These are phyloP conservation scores for Drosophila phalerata DNA, from an alignment of 2,888 invertebrate species.

Conservation along the genomic window DNA sequence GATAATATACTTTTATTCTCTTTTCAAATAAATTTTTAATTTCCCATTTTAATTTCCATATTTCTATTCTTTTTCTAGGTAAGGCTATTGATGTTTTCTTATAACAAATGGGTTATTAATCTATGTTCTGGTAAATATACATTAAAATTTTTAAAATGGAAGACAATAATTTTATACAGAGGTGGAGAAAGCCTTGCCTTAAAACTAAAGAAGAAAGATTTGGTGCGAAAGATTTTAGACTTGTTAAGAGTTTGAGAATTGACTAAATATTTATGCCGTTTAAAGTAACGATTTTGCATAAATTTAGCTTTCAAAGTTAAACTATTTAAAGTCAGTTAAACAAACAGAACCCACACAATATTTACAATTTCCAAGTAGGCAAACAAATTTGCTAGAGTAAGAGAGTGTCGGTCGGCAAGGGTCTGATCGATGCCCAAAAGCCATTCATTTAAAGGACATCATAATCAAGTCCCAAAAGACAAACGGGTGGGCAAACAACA, in stretches of 20 bases:
- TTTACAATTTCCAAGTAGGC: constrained; percentile 4
- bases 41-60: background rate
- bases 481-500: constrained; percentile 39
- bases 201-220: no score
- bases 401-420: background rate
- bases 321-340: constrained; percentile 13
- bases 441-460: constrained; percentile 63
- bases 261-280: background rate
- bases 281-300: constrained; percentile 2
- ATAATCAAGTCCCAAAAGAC: constrained; percentile 57
- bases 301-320: background rate
- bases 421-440: constrained; percentile 44
- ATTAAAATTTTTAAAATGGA: background rate
- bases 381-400: background rate
- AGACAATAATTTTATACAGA: background rate
- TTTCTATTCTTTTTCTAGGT: constrained; percentile 39
- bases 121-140: background rate
- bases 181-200: background rate
- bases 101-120: background rate
- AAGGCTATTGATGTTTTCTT: constrained; percentile 7
- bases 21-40: background rate
- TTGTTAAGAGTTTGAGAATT: background rate
- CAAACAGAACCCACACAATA: background rate
- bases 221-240: no score
- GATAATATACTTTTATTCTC: background rate